phyloP scores from a whole-genome alignment of 2,888 invertebrate genomes.

The Nineta flava region DNA sequence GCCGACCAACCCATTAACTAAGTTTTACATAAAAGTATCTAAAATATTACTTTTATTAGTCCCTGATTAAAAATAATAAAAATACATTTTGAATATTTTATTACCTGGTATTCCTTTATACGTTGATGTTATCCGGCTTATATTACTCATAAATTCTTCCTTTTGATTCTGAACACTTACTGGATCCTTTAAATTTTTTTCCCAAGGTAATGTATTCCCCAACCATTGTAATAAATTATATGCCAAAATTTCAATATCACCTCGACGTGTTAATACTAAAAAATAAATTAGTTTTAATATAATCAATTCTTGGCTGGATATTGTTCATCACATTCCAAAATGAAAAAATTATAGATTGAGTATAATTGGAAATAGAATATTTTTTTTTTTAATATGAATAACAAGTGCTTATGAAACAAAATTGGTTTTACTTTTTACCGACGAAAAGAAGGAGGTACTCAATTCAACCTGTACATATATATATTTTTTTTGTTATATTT shows the following conservation, averaged over 20 bases:
- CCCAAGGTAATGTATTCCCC: constrained; percentile 73
- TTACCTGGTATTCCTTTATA: constrained; percentile 24
- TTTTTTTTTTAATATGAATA: too few species aligned
- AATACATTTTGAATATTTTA: constrained; percentile 12
- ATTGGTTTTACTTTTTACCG: too few species aligned
- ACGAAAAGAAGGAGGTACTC: too few species aligned
- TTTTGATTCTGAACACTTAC: constrained; percentile 50
- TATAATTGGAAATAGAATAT: too few species aligned
- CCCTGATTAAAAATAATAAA: background rate
- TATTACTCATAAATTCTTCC: constrained; percentile 46
- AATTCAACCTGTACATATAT: too few species aligned
- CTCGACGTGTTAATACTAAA: constrained; percentile 63
- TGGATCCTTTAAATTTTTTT: constrained; percentile 43
- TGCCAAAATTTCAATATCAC: constrained; percentile 86
- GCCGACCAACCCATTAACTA: too few species aligned
- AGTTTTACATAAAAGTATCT: background rate
- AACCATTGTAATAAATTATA: constrained; percentile 92
- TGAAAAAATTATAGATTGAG: too few species aligned
- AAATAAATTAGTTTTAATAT: constrained; percentile 26
- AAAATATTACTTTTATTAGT: constrained; percentile 3
- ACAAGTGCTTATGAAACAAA: too few species aligned
- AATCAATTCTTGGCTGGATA: background rate
- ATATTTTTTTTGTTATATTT: too few species aligned
- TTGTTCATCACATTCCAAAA: too few species aligned
- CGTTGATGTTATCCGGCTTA: constrained; percentile 27